These are phyloP conservation scores for Pampusana beccarii DNA, from an alignment of 2,113 vertebrate species.

Conservation along the genomic window DNA sequence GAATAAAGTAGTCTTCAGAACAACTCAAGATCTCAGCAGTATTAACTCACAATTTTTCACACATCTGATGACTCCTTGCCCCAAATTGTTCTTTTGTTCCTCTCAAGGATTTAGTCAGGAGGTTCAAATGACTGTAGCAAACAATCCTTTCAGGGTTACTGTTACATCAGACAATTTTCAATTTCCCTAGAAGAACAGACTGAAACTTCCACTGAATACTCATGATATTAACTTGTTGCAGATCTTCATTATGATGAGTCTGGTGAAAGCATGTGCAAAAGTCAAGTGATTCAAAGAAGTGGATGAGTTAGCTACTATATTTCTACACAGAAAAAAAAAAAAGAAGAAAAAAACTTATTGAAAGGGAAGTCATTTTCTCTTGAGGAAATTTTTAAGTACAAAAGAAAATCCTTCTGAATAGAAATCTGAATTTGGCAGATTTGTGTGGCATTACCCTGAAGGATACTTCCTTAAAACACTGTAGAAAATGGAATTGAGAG, in stretches of 20 bases:
- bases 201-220: not conserved
- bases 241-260: not conserved
- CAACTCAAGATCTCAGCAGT: not conserved
- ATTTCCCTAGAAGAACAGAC: not conserved
- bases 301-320: not conserved
- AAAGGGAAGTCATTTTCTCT: not conserved
- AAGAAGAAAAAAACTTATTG: fast-evolving
- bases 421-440: not conserved
- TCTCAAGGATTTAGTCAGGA: not conserved
- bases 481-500: not conserved
- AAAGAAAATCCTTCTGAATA: not conserved
- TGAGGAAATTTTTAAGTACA: not conserved
- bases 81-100: not conserved
- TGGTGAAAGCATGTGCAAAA: not conserved
- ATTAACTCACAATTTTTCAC: not conserved
- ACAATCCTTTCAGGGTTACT: not conserved
- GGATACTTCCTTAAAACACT: not conserved
- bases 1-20: not conserved
- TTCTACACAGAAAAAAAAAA: not conserved
- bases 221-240: not conserved
- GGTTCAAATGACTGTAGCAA: not conserved
- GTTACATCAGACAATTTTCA: not conserved
- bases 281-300: not conserved
- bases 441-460: not conserved
- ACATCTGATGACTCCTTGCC: fast-evolving